Evolutionary conservation across 2,113 vertebrate species (phyloP).

Genomic region (Phrynosoma platyrhinos): DNA sequence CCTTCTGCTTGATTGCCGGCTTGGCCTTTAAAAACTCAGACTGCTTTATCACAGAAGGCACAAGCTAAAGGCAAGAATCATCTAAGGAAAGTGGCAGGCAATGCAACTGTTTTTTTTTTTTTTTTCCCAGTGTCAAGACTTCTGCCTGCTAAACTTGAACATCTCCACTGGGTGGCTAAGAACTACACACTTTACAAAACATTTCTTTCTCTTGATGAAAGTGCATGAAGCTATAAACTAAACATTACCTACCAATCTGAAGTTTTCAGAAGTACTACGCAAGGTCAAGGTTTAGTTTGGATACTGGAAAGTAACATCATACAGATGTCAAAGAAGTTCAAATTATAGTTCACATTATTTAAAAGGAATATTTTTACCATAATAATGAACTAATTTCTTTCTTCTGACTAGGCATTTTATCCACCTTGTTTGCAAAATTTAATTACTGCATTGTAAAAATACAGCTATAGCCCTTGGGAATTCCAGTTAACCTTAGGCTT

Average conservation of each 20-base stretch:
- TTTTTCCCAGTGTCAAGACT: constrained; percentile 52
- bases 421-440: not conserved
- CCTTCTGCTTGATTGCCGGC: constrained; percentile 44
- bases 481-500: not conserved
- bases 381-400: not conserved
- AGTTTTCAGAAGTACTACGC: not conserved
- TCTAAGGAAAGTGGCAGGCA: constrained; percentile 64
- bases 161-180: constrained; percentile 74
- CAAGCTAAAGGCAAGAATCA: constrained; percentile 20
- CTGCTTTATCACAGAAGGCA: constrained; percentile 9
- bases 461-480: not conserved
- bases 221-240: not conserved
- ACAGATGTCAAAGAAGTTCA: not conserved
- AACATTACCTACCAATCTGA: not conserved
- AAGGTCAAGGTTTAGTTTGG: not conserved
- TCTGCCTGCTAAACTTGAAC: constrained; percentile 64
- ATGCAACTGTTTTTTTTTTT: constrained; percentile 58
- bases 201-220: constrained; percentile 5
- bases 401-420: not conserved
- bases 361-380: not conserved
- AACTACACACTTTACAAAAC: constrained; percentile 42
- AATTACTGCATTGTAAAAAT: not conserved
- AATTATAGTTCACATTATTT: not conserved
- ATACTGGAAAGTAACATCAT: not conserved
- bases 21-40: constrained; percentile 22